Evolutionary conservation across 2,797 vertebrate species (phyloP).

Genomic region (Arctocebus calabarensis): DNA sequence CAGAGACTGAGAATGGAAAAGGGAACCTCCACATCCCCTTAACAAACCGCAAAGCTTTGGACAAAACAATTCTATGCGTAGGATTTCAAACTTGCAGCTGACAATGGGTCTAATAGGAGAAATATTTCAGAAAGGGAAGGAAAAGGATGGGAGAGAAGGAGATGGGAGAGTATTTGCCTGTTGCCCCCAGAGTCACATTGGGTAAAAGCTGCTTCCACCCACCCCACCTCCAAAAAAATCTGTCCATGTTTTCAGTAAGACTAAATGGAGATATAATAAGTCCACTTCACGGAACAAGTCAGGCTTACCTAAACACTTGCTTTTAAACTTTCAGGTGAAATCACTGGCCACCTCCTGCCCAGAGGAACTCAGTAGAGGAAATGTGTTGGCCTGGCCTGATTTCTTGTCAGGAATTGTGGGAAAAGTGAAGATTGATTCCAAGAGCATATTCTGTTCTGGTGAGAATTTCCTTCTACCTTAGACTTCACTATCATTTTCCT

Average conservation of each 20-base stretch:
- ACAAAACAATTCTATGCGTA: neutral
- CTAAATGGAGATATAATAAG: neutral
- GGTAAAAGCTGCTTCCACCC: neutral
- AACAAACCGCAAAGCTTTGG: neutral
- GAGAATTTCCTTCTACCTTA: slow-evolving; percentile 80
- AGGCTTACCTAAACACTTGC: slow-evolving; percentile 73
- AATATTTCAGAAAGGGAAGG: neutral
- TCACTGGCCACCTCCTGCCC: slow-evolving; percentile 95
- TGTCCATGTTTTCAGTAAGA: neutral
- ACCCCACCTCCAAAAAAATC: neutral
- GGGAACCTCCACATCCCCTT: neutral
- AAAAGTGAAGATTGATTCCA: slow-evolving; percentile 94
- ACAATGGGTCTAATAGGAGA: neutral
- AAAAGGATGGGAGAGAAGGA: too few species aligned
- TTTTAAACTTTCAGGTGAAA: slow-evolving; percentile 92
- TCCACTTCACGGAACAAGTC: neutral
- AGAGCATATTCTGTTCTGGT: slow-evolving; percentile 97
- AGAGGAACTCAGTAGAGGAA: slow-evolving; percentile 92
- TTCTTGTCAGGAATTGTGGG: slow-evolving; percentile 95
- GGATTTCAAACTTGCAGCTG: neutral
- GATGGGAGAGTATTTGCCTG: neutral
- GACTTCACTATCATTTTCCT: neutral
- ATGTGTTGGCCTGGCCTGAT: slow-evolving; percentile 97
- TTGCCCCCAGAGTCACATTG: neutral
- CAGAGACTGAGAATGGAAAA: neutral